phyloP scores from a whole-genome alignment of 2,797 vertebrate species.

The Dipus sagitta region DNA sequence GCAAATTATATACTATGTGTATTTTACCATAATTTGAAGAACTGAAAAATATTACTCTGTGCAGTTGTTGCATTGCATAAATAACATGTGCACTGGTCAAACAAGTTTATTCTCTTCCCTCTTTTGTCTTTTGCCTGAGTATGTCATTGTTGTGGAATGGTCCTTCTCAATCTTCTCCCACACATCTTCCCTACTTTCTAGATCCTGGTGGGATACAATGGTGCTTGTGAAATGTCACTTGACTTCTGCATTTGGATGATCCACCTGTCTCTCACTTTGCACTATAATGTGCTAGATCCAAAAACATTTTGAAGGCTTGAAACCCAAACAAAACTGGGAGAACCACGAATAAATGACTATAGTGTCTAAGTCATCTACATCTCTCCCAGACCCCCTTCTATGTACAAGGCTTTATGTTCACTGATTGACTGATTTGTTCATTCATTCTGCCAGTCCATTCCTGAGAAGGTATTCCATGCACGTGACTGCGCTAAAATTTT shows the following conservation, averaged over 20 bases:
- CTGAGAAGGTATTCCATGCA: background rate
- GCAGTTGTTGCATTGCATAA: background rate
- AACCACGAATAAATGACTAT: background rate
- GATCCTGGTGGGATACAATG: background rate
- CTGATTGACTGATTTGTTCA: background rate
- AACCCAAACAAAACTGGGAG: background rate
- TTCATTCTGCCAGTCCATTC: background rate
- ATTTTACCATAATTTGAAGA: background rate
- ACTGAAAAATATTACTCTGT: background rate
- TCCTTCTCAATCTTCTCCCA: background rate
- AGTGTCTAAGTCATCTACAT: background rate
- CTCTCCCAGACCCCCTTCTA: background rate
- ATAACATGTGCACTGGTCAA: background rate
- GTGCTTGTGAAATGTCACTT: background rate
- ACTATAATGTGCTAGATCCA: background rate
- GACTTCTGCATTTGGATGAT: background rate
- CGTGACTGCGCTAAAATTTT: background rate
- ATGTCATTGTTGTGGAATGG: background rate
- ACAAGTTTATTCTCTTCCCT: background rate
- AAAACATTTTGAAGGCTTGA: background rate
- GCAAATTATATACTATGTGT: background rate
- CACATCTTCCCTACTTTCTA: background rate
- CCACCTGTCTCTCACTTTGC: background rate
- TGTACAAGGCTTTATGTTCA: background rate
- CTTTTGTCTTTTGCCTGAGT: background rate